Base-by-base conservation (phyloP, 2,113 vertebrate genomes). In the Trachemys scripta region DNA sequence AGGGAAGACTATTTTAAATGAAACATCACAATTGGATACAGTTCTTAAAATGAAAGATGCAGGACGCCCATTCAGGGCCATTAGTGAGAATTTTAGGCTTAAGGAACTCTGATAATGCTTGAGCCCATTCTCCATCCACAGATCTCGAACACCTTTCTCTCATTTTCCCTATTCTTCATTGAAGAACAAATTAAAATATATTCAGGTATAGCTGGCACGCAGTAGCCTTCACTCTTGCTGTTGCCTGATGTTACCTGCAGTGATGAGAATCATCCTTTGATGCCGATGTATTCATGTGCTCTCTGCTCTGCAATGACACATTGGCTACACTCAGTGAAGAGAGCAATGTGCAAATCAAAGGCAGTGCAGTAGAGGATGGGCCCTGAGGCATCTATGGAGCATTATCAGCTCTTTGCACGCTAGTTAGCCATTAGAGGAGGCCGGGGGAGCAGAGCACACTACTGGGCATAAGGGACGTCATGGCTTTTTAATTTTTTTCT, bases 341-440 rank as follows among this genome's bases (percentile, higher is more conserved):
- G 53, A 65, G 56, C 2, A 29, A 65, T 8, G 24, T 54, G 80
- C 45, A 42, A 35, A 35, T 49, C 62, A 17, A 29, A 72, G 85
- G 69, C n/a, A 29, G 0, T 8, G 8, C n/a, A 16, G 0, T 14
- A 42, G 82, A 29, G 24, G 10, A 53, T 45, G 87, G 42, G 12
- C 24, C 35, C 79, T 5, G 27, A 50, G 54, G 17, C 29, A 3
- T 8, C 42, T n/a, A 13, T 82, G 53, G 6, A 76, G 25, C 16
- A 1, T 82, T 31, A 10, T 53, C 47, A 65, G 59, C 38, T 93
- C n/a, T 83, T 42, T 49, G 8, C 27, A 4, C n/a, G 4, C 11
- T 35, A 24, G 45, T 65, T 49, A 65, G 72, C 80, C 38, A 42
- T 14, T 19, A 10, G 11, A 81, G 54, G 17, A 69, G 50, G 6